These are phyloP conservation scores for Porphyrio hochstetteri DNA, from an alignment of 2,113 vertebrate genomes.

Conservation along the genomic window DNA sequence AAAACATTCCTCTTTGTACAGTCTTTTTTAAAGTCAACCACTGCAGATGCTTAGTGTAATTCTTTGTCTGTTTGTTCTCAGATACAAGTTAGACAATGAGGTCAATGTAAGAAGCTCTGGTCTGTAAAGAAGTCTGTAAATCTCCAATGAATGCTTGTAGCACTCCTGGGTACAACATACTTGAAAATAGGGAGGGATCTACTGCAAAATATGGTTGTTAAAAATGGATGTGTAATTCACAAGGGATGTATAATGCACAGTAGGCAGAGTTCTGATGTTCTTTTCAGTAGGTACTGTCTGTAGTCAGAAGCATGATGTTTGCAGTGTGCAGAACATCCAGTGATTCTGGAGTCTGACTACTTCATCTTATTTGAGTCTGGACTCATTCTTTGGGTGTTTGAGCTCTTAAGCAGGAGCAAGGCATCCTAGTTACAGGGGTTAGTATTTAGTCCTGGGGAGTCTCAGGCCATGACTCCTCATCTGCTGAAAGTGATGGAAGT, in stretches of 20 bases:
- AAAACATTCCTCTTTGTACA: not conserved
- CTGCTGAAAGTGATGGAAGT: not conserved
- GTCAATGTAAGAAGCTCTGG: not conserved
- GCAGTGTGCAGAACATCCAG: not conserved
- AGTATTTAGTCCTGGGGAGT: not conserved
- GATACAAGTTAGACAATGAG: not conserved
- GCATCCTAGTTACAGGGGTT: not conserved
- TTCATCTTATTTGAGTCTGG: not conserved
- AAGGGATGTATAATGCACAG: fast-evolving
- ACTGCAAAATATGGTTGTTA: not conserved
- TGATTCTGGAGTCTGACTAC: not conserved
- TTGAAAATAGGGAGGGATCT: not conserved
- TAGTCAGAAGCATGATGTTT: not conserved
- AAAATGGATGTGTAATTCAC: not conserved
- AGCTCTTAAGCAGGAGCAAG: not conserved
- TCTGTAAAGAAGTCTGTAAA: not conserved
- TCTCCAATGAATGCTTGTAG: not conserved
- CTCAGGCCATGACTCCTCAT: not conserved
- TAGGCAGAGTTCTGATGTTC: not conserved
- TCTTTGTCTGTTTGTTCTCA: not conserved
- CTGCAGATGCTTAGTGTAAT: not conserved
- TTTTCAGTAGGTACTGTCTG: not conserved
- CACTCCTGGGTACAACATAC: not conserved
- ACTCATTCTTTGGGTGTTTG: not conserved
- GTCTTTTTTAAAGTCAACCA: not conserved